Base-by-base conservation (phyloP, 2,888 invertebrate species). In the Terebella lapidaria region DNA sequence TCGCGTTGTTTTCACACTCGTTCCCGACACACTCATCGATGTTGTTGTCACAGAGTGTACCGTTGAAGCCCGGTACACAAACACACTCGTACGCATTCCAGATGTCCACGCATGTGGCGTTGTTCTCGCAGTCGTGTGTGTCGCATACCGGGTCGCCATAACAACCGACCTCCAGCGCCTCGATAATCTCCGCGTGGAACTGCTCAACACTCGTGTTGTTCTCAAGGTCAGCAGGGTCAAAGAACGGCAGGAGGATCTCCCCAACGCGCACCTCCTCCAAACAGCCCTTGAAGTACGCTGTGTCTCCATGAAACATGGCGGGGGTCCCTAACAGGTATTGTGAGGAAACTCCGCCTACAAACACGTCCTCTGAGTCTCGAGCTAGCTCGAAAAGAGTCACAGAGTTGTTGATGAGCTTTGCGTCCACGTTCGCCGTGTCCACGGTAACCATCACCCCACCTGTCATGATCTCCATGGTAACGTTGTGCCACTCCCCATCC, bases 191-290 rank as follows among this genome's bases (percentile, higher is more conserved):
- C 5, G 47, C 56, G 22, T 20, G 22, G 30, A 61, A 65, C 57
- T 59, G 54, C 25, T 59, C 29, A 18, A 47, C 22, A 15, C 57
- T 46, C 2, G 60, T 57, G 35, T 58, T 60, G 52, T 63, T 61
- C 5, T 28, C 27, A 18, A 63, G 25, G 20, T 57, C 27, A n/a
- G 45, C 24, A 20, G 3, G 27, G 22, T 42, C 4, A 47, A 64
- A 93, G 82, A 89, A 94, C 2, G 94, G 94, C 67, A 95, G 82
- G 63, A 94, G 84, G 67, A 91, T 84, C 56, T 86, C 85, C 56
- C 91, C 92, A 60, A 95, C 87, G 72, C 93, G 86, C 54, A 92
- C 88, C 75, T 92, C 92, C 28, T 90, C 89, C 71, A 95, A 82
- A 78, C 94, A 95, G 3, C 94, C 95, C 84, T 92, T 85, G 70